These are phyloP conservation scores for Grus americana DNA, from an alignment of 2,113 vertebrate genomes.

Conservation along the genomic window DNA sequence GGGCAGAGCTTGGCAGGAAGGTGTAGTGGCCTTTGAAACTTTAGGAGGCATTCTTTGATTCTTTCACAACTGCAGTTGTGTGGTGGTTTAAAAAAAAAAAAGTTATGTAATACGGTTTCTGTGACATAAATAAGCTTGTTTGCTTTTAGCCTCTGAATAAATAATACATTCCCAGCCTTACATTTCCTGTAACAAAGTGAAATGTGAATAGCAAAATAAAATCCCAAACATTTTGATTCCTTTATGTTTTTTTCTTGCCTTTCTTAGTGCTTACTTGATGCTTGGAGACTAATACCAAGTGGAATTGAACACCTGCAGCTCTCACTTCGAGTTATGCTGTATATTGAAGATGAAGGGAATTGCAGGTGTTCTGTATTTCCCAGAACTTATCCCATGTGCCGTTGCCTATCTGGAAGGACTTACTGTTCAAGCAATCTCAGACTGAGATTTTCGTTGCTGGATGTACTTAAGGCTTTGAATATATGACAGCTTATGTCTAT, in stretches of 20 bases:
- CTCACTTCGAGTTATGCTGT: neutral
- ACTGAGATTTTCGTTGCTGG: neutral
- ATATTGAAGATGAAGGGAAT: neutral
- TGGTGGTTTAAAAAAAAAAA: neutral
- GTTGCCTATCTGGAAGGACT: neutral
- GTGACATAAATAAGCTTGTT: constrained; percentile 15
- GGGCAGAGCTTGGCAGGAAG: neutral
- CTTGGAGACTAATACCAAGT: neutral
- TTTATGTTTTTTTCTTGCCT: neutral
- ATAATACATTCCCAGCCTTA: neutral
- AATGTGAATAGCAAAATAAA: constrained; percentile 1
- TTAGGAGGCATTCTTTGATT: neutral
- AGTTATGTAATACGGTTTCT: neutral
- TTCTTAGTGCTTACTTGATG: neutral
- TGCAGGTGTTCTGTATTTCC: neutral
- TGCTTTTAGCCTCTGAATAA: constrained; percentile 18
- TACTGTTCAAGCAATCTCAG: constrained; percentile 13
- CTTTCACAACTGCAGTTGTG: neutral
- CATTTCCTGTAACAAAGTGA: constrained; percentile 8
- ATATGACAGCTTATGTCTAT: neutral
- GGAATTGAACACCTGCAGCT: constrained; percentile 50
- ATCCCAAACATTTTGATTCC: neutral
- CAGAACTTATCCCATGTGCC: neutral
- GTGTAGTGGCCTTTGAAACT: neutral
- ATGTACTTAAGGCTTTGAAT: neutral